Conservation (phyloP, 2,113 vertebrate species). For the Tragelaphus scriptus region DNA sequence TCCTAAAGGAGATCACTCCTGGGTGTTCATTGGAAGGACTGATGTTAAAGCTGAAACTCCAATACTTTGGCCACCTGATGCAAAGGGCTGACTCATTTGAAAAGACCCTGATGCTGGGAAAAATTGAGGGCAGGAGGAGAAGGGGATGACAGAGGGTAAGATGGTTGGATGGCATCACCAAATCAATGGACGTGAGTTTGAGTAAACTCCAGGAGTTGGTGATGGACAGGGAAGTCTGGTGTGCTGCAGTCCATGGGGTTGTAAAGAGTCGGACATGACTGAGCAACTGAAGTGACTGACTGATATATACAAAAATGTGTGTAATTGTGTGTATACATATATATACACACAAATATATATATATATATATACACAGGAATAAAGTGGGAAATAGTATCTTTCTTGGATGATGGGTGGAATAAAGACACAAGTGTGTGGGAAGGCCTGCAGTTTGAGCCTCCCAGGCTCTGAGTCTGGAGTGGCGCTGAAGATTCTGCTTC, state of each 20-base stretch:
- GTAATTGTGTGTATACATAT: background rate
- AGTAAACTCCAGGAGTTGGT: background rate
- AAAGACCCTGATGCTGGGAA: background rate
- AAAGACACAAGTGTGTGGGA: background rate
- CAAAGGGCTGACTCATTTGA: background rate
- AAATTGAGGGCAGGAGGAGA: background rate
- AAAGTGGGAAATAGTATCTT: background rate
- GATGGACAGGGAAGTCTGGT: background rate
- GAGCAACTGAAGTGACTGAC: background rate
- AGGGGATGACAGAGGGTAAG: background rate
- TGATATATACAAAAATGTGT: background rate
- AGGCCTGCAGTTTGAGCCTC: background rate
- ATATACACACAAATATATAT: no score
- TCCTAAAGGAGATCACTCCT: background rate
- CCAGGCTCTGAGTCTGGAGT: background rate
- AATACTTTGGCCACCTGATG: background rate
- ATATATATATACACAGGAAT: background rate
- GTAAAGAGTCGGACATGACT: background rate
- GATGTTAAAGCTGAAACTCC: background rate
- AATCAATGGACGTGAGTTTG: background rate
- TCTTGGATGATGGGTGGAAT: background rate
- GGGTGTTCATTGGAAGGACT: background rate
- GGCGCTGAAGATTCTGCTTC: background rate
- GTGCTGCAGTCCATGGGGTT: background rate
- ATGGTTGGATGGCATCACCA: fast-evolving